These are phyloP conservation scores for Macheiramphus alcinus DNA, from an alignment of 2,113 vertebrate species.

Conservation along the genomic window DNA sequence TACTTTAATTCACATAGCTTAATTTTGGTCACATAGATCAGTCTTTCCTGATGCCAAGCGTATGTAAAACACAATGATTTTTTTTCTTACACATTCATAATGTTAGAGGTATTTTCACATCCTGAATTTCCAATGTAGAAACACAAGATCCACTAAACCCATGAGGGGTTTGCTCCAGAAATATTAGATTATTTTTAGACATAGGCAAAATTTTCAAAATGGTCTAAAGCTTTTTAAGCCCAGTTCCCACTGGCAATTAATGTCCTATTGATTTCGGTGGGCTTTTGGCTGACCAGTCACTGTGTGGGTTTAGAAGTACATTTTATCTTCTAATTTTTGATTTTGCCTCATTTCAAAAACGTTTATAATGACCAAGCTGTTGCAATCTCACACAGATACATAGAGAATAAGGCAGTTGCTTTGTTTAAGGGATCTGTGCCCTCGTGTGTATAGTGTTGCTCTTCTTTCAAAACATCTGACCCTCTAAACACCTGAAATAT, in stretches of 20 bases:
- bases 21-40: background rate
- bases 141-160: background rate
- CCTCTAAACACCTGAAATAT: background rate
- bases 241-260: background rate
- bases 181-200: background rate
- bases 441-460: background rate
- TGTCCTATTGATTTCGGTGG: background rate
- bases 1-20: background rate
- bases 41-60: background rate
- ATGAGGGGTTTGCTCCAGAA: background rate
- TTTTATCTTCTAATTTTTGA: background rate
- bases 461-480: background rate
- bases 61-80: background rate
- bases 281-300: background rate
- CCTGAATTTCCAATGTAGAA: background rate
- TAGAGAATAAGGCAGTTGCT: background rate
- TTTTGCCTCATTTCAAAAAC: background rate
- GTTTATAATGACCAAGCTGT: background rate
- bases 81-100: background rate
- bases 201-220: background rate
- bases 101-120: background rate
- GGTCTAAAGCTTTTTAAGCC: background rate
- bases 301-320: background rate
- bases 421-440: background rate
- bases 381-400: background rate